Base-by-base conservation (phyloP, 2,797 vertebrate species). In the Xerus rutilus region DNA sequence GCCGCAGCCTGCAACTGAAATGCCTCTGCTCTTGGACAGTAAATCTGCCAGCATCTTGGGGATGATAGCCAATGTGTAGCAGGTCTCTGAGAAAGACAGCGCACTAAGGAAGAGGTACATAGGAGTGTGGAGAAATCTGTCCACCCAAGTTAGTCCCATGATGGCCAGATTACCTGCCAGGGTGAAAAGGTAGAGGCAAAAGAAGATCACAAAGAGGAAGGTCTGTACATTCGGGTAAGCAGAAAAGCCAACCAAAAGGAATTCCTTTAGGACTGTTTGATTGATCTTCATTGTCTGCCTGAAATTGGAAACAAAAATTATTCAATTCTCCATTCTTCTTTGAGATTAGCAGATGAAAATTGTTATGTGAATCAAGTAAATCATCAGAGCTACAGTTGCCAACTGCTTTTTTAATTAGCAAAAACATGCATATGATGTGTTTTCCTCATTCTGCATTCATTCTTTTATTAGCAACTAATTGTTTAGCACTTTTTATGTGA, bases 21-120 rank as follows among this genome's bases (percentile, higher is more conserved):
- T 97, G 47, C 45, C 64, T 52, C 90, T 93, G 3, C 62, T 47
- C 10, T 77, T 73, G 18, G 54, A 65, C 52, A 96, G 86, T 5
- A 97, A 45, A 74, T 97, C 73, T 21, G 57, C 15, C 70, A 96
- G 49, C 95, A 97, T 94, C 86, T 72, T 97, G 65, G 96, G 97
- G 52, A 96, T 73, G 43, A 95, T 89, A 20, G 93, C 3, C 25
- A 91, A 1, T 0, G 93, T 96, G 12, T 96, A 96, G 59, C 92
- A 96, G 5, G 79, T 97, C 90, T 97, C 97, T 62, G 69, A 97
- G 81, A 95, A 97, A 74, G 91, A 97, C 5, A 90, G 96, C 6
- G 72, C 94, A 57, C 96, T 49, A 1, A 98, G 96, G 43, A 97
- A 97, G 73, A 95, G 74, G 57, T 97, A 97, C 96, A 98, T 97